Evolutionary conservation across 1,140 invertebrate species (phyloP).

Genomic region (Drosophila grimshawi): DNA sequence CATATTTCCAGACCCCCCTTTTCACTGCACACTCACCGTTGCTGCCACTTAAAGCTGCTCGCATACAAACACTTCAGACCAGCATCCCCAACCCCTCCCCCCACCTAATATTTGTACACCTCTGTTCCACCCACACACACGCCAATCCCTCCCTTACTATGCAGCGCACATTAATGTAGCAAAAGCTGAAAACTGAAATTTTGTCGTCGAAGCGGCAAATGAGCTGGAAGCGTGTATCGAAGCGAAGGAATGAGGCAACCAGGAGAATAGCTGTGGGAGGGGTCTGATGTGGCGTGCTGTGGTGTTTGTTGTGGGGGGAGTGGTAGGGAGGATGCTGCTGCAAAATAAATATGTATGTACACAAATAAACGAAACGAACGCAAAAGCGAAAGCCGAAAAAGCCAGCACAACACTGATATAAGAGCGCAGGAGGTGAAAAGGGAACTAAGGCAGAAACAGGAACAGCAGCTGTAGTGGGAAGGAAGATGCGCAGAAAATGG

Average conservation of each 20-base stretch:
- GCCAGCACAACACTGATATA: conserved; percentile 17
- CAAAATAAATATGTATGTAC: conserved; percentile 62
- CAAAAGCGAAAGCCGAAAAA: conserved; percentile 64
- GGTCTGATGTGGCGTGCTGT: neutral
- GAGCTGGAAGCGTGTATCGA: conserved; percentile 69
- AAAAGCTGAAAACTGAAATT: conserved; percentile 76
- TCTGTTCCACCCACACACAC: conserved; percentile 1
- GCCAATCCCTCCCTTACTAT: neutral
- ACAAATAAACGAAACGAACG: conserved; percentile 71
- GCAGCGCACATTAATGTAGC: conserved; percentile 63
- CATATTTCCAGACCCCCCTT: conserved; percentile 66
- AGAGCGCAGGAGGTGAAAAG: neutral
- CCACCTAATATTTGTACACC: conserved; percentile 32
- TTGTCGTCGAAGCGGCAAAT: conserved; percentile 82
- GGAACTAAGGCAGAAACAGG: conserved; percentile 3
- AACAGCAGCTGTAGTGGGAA: neutral
- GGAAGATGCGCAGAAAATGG: conserved; percentile 47
- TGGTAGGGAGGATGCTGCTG: conserved; percentile 31
- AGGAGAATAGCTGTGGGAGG: neutral
- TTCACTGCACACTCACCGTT: conserved; percentile 38
- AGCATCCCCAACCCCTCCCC: neutral
- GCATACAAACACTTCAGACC: conserved; percentile 55
- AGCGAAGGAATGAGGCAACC: conserved; percentile 14
- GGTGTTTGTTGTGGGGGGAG: neutral
- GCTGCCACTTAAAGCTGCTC: conserved; percentile 73